A percentile compares a stretch with the other conserved stretches of the same genome.
Evolutionary conservation across 2,797 vertebrate species (phyloP).

Genomic region (Dendrocincla fuliginosa): DNA sequence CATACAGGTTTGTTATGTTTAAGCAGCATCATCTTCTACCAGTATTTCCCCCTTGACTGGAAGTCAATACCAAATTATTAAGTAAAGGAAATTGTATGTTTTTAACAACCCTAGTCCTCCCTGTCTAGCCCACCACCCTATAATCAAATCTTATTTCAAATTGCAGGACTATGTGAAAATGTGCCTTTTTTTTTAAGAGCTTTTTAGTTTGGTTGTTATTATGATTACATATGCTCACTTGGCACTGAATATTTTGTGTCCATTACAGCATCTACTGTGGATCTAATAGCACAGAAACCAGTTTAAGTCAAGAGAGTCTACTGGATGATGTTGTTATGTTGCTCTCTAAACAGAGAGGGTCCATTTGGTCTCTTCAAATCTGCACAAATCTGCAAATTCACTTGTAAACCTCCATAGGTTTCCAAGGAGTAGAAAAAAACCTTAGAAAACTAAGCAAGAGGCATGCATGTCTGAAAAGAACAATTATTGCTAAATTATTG

Average conservation of each 20-base stretch:
- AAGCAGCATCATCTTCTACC: background rate
- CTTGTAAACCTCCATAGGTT: background rate
- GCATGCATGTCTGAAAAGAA: background rate
- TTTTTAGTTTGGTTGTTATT: background rate
- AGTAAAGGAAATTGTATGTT: background rate
- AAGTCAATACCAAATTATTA: background rate
- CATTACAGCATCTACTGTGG: background rate
- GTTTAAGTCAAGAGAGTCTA: background rate
- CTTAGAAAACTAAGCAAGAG: background rate
- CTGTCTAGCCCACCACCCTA: background rate
- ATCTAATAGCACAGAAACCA: background rate
- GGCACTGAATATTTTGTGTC: background rate
- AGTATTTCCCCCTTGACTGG: background rate
- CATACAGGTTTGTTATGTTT: background rate
- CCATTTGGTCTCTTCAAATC: background rate
- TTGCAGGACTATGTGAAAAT: background rate
- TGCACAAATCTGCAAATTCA: background rate
- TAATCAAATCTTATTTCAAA: background rate
- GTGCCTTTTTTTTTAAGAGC: background rate
- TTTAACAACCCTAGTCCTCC: background rate
- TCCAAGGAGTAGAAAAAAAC: background rate
- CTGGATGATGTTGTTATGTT: background rate
- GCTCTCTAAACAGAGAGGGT: background rate
- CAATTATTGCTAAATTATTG: background rate
- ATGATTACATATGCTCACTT: background rate